phyloP scores from a whole-genome alignment of 2,113 vertebrate genomes.

The Phalacrocorax brasilianus region DNA sequence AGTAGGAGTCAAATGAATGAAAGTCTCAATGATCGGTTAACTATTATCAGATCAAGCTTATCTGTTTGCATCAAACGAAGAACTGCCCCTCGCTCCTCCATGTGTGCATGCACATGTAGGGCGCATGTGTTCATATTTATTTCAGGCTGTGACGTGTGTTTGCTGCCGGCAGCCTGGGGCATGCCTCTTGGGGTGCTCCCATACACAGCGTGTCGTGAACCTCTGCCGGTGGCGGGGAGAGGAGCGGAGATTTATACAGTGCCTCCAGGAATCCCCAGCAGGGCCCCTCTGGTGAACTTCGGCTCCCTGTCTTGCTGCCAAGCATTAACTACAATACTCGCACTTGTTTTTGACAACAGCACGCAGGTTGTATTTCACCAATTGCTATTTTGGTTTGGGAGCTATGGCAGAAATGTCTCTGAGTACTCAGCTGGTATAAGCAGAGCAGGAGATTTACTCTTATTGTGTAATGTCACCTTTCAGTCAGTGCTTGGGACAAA shows the following conservation, averaged over 20 bases:
- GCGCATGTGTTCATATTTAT: neutral
- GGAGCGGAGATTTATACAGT: neutral
- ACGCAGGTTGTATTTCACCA: constrained; percentile 72
- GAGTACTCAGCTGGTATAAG: constrained; percentile 35
- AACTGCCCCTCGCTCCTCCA: accelerated
- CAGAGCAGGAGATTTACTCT: constrained; percentile 20
- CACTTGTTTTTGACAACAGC: constrained; percentile 79
- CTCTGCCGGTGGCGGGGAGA: neutral
- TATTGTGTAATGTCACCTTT: constrained; percentile 69
- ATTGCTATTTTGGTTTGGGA: constrained; percentile 73
- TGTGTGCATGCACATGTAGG: accelerated
- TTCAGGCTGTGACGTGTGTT: neutral
- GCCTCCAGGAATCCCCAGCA: constrained; percentile 26
- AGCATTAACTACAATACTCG: constrained; percentile 77
- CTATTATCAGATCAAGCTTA: neutral
- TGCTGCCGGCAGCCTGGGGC: neutral
- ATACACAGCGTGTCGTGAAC: neutral
- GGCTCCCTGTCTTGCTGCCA: constrained; percentile 60
- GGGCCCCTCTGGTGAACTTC: constrained; percentile 42
- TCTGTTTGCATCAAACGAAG: neutral
- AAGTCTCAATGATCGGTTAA: neutral
- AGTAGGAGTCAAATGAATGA: neutral
- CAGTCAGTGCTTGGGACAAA: constrained; percentile 35
- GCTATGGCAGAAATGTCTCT: constrained; percentile 70
- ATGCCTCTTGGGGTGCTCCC: neutral